Evolutionary conservation across 2,797 vertebrate species (phyloP).

Genomic region (Pterois miles): DNA sequence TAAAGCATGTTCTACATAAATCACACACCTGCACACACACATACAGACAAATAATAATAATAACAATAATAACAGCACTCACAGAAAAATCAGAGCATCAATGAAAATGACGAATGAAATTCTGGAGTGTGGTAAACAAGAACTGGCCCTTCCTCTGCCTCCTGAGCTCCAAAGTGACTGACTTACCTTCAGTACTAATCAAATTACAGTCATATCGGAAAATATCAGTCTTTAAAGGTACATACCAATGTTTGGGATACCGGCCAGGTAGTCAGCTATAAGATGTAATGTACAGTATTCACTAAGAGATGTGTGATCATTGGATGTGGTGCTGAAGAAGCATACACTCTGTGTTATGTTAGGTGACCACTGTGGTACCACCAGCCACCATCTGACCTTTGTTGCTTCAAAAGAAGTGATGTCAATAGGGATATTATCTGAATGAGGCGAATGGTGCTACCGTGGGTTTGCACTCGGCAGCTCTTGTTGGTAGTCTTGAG

Average conservation of each 20-base stretch:
- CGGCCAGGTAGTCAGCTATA: background rate
- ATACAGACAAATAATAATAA: background rate
- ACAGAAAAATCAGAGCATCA: constrained; percentile 13
- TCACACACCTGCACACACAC: background rate
- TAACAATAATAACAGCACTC: background rate
- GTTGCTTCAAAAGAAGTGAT: no score
- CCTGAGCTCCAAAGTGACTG: constrained; percentile 13
- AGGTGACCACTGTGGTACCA: background rate
- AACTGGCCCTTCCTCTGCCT: background rate
- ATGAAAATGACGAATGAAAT: constrained; percentile 28
- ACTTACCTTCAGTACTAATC: constrained; percentile 36
- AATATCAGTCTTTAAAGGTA: background rate
- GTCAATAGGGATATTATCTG: no score
- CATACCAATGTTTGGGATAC: background rate
- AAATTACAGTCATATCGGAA: background rate
- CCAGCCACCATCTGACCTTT: no score
- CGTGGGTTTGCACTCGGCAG: no score
- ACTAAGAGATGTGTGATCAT: background rate
- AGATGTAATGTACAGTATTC: background rate
- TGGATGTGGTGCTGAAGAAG: background rate
- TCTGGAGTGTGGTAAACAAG: constrained; percentile 29
- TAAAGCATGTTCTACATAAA: constrained; percentile 29
- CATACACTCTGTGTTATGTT: background rate
- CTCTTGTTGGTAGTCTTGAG: no score
- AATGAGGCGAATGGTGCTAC: no score